Conservation (phyloP, 2,113 vertebrate genomes). For the Arvicanthis niloticus region DNA sequence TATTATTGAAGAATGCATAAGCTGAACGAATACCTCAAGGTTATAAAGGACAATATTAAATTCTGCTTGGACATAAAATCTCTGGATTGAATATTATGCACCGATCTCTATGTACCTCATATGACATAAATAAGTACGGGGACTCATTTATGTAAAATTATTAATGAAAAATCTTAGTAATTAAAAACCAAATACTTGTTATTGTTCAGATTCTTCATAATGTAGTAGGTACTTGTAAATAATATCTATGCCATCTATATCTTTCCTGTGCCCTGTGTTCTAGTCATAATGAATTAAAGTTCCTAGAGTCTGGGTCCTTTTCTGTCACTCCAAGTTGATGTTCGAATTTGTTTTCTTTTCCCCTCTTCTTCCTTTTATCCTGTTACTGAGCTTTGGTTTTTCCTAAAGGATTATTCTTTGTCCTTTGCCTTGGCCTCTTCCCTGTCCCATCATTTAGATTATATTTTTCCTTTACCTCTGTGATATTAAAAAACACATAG, state of each 20-base stretch:
- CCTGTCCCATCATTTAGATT: not conserved
- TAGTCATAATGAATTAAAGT: not conserved
- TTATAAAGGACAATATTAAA: slow-evolving; percentile 65
- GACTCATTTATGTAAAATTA: not conserved
- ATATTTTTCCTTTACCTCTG: not conserved
- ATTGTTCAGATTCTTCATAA: not conserved
- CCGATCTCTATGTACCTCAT: not conserved
- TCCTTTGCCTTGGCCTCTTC: not conserved
- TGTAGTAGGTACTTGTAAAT: not conserved
- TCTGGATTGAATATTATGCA: slow-evolving; percentile 45
- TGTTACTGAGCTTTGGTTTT: not conserved
- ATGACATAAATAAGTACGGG: not conserved
- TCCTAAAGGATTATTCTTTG: not conserved
- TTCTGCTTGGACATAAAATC: slow-evolving; percentile 61
- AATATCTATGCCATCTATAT: not conserved
- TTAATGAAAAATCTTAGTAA: not conserved
- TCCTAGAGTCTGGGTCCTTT: not conserved
- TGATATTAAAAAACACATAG: not conserved
- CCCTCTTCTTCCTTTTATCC: not conserved
- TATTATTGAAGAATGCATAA: slow-evolving; percentile 64
- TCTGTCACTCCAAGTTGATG: not conserved
- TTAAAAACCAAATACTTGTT: not conserved
- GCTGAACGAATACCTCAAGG: slow-evolving; percentile 58
- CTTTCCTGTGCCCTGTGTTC: not conserved
- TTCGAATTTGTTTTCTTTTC: not conserved